Percentiles rank a stretch among this genome's conserved stretches.
Evolutionary conservation across 2,113 vertebrate species (phyloP).

Genomic region (Scomber colias): DNA sequence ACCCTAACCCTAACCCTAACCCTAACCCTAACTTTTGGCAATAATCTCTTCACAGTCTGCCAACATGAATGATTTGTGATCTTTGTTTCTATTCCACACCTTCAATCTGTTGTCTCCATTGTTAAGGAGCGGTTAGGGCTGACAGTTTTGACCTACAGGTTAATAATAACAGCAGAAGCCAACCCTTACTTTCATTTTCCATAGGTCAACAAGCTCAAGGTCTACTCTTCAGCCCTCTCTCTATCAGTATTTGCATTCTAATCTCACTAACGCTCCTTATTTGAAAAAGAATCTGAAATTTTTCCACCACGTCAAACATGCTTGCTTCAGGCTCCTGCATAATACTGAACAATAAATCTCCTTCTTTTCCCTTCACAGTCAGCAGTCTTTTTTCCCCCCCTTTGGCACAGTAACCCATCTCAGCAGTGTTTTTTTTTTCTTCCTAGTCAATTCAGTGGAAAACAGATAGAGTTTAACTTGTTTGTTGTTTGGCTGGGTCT

Average conservation of each 20-base stretch:
- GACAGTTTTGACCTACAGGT: constrained; percentile 47
- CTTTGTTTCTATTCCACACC: not conserved
- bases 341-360: not conserved
- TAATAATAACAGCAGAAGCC: constrained; percentile 49
- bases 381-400: not conserved
- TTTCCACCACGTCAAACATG: not conserved
- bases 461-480: constrained; percentile 7
- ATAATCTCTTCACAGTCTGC: no score
- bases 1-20: no score
- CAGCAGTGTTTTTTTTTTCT: not conserved
- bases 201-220: constrained; percentile 52
- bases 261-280: not conserved
- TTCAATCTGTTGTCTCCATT: not conserved
- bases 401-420: not conserved
- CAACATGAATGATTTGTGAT: not conserved
- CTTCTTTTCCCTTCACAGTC: not conserved
- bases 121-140: constrained; percentile 25
- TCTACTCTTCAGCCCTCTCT: constrained; percentile 15
- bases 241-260: constrained; percentile 7
- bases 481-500: constrained; percentile 40
- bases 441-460: not conserved
- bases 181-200: constrained; percentile 45
- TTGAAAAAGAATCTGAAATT: not conserved
- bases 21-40: not conserved
- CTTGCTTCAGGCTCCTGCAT: not conserved